Conservation (phyloP, 2,113 vertebrate species). For the Periophthalmodon schlosseri region DNA sequence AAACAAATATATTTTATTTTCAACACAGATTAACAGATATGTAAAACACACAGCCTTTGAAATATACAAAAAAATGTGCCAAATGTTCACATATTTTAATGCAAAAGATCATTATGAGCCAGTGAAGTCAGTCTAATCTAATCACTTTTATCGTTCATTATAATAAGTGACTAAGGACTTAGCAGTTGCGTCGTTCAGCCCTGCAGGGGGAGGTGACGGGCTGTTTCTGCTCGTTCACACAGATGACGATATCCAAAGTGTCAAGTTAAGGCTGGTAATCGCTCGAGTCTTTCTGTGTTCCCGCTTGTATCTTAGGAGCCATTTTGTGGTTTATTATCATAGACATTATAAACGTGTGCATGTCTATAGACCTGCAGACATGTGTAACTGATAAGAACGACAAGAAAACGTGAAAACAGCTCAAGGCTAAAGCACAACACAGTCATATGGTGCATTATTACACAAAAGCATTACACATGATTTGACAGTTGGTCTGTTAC, state of each 20-base stretch:
- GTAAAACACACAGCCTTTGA: background rate
- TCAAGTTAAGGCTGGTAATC: background rate
- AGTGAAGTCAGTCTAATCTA: background rate
- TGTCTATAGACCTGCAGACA: background rate
- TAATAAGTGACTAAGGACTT: constrained; percentile 46
- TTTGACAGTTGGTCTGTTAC: background rate
- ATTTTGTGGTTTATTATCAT: background rate
- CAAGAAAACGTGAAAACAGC: background rate
- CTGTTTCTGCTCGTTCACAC: background rate
- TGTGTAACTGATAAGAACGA: background rate
- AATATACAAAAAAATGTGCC: background rate
- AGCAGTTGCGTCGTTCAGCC: background rate
- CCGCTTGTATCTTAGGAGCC: background rate
- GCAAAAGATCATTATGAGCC: background rate
- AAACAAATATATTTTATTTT: background rate
- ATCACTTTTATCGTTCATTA: constrained; percentile 30
- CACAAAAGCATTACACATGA: background rate
- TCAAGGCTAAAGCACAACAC: background rate
- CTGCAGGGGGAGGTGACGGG: background rate
- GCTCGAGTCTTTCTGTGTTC: background rate
- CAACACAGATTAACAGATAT: background rate
- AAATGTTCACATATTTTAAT: background rate
- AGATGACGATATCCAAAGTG: too few relatives aligned
- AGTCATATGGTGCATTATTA: background rate
- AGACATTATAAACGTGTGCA: background rate